These are phyloP conservation scores for Ctenopoma multispine DNA, from an alignment of 2,797 vertebrate genomes.

Conservation along the genomic window DNA sequence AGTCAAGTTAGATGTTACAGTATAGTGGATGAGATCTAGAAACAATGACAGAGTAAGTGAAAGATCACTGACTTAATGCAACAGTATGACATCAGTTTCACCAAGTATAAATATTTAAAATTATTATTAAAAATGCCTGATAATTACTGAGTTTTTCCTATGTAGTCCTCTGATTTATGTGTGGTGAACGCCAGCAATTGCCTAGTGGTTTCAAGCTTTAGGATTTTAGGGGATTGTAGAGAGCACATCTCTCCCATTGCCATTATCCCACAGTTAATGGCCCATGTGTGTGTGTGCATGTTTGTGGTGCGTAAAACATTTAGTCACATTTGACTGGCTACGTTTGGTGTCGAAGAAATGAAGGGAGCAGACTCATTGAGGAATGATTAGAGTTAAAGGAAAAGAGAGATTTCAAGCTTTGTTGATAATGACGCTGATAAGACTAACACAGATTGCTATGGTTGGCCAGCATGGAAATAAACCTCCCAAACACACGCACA, in stretches of 20 bases:
- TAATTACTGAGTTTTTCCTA: background rate
- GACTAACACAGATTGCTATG: conserved; percentile 56
- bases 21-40: conserved; percentile 48
- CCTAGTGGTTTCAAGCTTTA: conserved; percentile 16
- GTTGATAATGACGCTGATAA: conserved; percentile 72
- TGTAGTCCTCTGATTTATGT: conserved; percentile 10
- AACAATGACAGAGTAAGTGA: conserved; percentile 48
- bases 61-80: conserved; percentile 13
- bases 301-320: conserved; percentile 45
- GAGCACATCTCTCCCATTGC: conserved; percentile 48
- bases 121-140: background rate
- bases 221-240: conserved; percentile 39
- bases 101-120: background rate
- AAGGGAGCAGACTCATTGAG: conserved; percentile 54
- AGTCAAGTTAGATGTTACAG: conserved; percentile 22
- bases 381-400: conserved; percentile 56
- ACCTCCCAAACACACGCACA: conserved; percentile 30
- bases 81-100: conserved; percentile 6
- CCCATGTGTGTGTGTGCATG: conserved; percentile 19
- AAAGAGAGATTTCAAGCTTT: conserved; percentile 62
- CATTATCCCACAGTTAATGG: conserved; percentile 62
- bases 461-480: conserved; percentile 52
- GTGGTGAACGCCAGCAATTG: background rate
- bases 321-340: conserved; percentile 55
- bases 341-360: conserved; percentile 46